Evolutionary conservation across 2,113 vertebrate species (phyloP), one percentile per base, ranked within the genome.

Genomic region (Etia nguti): DNA sequence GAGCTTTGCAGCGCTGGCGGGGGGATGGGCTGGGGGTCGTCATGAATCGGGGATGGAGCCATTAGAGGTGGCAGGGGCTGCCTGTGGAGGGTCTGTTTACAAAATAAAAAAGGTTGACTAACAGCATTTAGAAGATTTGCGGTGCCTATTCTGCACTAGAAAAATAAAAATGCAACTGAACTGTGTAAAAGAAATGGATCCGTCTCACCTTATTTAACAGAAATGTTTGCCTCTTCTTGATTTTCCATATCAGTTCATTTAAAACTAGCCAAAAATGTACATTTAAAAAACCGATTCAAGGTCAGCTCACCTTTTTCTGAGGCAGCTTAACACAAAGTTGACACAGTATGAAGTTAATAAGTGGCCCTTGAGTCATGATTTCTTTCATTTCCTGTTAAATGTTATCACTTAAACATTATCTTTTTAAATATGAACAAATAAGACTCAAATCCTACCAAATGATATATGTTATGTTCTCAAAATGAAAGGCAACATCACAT

Each of bases 21-120:
- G 6, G 94, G 90, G 29, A 96, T 90, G n/a, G 97, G 96, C 77
- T 96, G 96, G 0, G 96, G 96, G 59, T 98, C 97, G 89, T 98
- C 97, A 82, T 96, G 96, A 8, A 97, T 94, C 10, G 98, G 97
- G 20, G 97, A 97, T 6, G 95, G 97, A 86, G 97, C 95, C 93
- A 97, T 97, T 1, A 97, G 89, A 1, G 97, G 96, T 84, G 97
- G 97, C 10, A 97, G 96, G 79, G 97, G 96, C 88, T 96, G 97
- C 92, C 97, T 96, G 82, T 97, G 97, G 85, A 97, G 95, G 18
- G 96, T 96, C 98, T 98, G 89, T 4, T 7, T 2, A 34, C 46
- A 70, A 83, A 80, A 36, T 6, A 2, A 68, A 59, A 46, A 31
- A 22, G 7, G 54, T 50, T 77, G 26, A 77, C 16, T 77, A 18